Conservation (phyloP, 2,113 vertebrate species). For the Hemicordylus capensis region DNA sequence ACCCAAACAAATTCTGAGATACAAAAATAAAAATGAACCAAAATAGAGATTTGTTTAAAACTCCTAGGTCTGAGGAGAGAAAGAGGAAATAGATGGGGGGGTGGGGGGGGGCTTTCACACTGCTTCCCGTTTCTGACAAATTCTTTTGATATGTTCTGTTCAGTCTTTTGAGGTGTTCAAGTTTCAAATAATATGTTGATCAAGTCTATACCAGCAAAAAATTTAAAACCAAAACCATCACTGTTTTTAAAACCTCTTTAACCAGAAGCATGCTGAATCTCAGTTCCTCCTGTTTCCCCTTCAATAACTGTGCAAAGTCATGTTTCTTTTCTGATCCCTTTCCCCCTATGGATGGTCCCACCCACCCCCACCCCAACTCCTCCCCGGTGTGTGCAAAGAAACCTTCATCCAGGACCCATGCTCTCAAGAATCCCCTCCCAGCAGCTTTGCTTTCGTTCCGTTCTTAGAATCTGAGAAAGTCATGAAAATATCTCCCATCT, state of each 20-base stretch:
- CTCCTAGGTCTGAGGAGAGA: constrained; percentile 17
- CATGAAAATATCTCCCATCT: constrained; percentile 61
- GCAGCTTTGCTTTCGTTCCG: constrained; percentile 26
- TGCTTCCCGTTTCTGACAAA: constrained; percentile 28
- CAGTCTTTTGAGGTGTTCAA: constrained; percentile 65
- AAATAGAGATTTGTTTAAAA: constrained; percentile 43
- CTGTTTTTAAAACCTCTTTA: constrained; percentile 47
- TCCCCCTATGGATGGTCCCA: background rate
- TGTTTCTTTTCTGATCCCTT: constrained; percentile 25
- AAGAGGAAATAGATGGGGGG: constrained; percentile 63
- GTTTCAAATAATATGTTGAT: constrained; percentile 33
- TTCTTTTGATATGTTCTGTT: constrained; percentile 38
- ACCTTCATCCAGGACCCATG: constrained; percentile 19
- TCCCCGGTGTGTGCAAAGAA: constrained; percentile 67
- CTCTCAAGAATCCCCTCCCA: constrained; percentile 44
- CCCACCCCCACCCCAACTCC: constrained; percentile 30
- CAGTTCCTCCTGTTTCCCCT: constrained; percentile 57
- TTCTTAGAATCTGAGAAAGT: constrained; percentile 59
- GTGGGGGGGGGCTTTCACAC: constrained; percentile 58
- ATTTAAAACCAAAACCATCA: constrained; percentile 61
- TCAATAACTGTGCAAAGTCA: constrained; percentile 83
- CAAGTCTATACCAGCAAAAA: constrained; percentile 68
- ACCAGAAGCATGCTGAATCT: constrained; percentile 62
- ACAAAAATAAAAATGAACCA: constrained; percentile 11
- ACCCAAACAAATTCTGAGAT: background rate